Conservation (phyloP, 1,140 invertebrate species). For the Sipha flava region DNA sequence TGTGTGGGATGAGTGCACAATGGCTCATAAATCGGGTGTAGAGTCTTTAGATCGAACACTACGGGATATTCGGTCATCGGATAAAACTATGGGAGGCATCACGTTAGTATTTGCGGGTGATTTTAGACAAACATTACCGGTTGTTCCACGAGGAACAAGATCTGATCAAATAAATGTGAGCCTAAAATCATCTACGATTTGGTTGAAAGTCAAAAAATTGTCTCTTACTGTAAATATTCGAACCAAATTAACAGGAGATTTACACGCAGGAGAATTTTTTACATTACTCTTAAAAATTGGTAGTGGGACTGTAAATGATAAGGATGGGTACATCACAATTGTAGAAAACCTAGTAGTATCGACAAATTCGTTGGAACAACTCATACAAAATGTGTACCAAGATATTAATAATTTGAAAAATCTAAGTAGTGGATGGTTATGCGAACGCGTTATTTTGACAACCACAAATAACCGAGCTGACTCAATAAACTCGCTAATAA, state of each 20-base stretch:
- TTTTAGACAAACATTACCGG: constrained; percentile 45
- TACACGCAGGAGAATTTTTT: background rate
- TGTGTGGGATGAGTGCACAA: background rate
- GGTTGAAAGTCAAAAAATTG: background rate
- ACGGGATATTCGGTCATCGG: background rate
- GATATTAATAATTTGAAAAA: too few species aligned
- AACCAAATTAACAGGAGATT: background rate
- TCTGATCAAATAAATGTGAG: constrained; percentile 34
- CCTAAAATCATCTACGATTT: background rate
- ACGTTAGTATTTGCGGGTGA: constrained; percentile 35
- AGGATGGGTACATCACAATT: too few species aligned
- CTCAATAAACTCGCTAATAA: too few species aligned
- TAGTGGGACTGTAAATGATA: too few species aligned
- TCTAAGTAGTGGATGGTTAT: too few species aligned
- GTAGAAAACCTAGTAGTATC: too few species aligned
- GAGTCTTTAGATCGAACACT: background rate
- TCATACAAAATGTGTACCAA: too few species aligned
- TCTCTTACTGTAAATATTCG: background rate
- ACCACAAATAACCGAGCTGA: too few species aligned
- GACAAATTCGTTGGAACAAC: too few species aligned
- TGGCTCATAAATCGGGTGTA: background rate
- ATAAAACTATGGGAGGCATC: background rate
- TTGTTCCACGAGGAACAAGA: constrained; percentile 43
- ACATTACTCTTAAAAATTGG: background rate
- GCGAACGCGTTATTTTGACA: too few species aligned